Evolutionary conservation across 2,797 vertebrate species (phyloP), one percentile per base, ranked within the genome.

Genomic region (Parauchenoglanis punctatus): DNA sequence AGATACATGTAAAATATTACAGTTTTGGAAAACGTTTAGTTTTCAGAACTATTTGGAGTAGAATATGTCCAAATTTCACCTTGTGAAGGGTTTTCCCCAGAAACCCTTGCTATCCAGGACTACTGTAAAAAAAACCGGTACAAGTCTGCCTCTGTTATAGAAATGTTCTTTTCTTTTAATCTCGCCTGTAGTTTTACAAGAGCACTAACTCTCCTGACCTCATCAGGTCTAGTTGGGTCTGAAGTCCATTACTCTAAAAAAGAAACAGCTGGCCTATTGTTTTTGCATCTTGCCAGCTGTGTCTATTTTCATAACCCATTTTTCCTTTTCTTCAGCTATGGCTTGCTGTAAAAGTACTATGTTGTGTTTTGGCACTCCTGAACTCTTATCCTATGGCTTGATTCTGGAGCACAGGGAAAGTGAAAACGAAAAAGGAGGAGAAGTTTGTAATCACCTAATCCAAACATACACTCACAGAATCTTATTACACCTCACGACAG

Each of bases 391-490:
- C 80, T 17, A 65, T 65, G 58, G 90, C 84, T 92, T 87, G 82
- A 87, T 81, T 89, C 89, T 88, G 25, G 13, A 72, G 15, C 90
- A 91, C 90, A 91, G 90, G 88, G 91, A 91, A 91, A 72, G 31
- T 2, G 28, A 25, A 40, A 44, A 49, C 18, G 28, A 56, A 65
- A 70, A 44, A 63, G 49, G 6, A 4, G n/a, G 44, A 44, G 75
- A 85, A 44, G 72, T 94, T 93, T 95, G 95, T 96, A 96, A 96
- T 96, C 95, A 96, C 92, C 94, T 95, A 96, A 96, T 96, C 94
- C 95, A 96, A 96, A 96, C 95, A 96, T 94, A 94, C 94, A 92
- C 93, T 94, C 84, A 72, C 93, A 92, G 95, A 96, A 96, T 95
- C 95, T 96, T 94, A 96, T 96, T 96, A 95, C 94, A 94, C 92